Base-by-base conservation (phyloP, 2,113 vertebrate species). In the Argyrosomus japonicus region DNA sequence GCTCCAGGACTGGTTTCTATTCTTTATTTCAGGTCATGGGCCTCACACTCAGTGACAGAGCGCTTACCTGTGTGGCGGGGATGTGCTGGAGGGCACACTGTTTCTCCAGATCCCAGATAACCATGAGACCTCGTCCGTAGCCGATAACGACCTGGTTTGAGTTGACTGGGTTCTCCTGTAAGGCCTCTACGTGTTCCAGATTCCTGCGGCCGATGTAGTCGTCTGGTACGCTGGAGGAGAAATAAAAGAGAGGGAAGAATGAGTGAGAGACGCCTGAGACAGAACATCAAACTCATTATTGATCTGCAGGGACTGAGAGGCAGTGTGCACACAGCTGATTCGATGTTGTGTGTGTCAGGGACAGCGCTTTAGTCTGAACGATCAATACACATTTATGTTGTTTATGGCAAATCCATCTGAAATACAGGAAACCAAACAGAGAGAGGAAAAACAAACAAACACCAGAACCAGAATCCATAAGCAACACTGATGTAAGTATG, bases 101-200 rank as follows among this genome's bases (percentile, higher is more conserved):
- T 19, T 84, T 93, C 77, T 93, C 94, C 70, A 98, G 87, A 87
- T 99, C 97, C 98, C 98, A 99, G 79, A 98, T 90, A 23, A 98
- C 94, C 81, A 98, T 94, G 40, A 99, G 96, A 67, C 98, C 98
- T 50, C 98, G 96, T 72, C 97, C 97, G 45, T 99, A 99, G 47
- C 98, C 98, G 0, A 99, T 96, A 12, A 99, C 91, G 70, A 99
- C 94, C 81, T 96, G 97, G 75, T 90, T 90, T 51, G 96, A 94
- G 81, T 97, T 94, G 15, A 94, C 93, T 0, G 97, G 97, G 85
- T 98, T 97, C 32, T 99, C 98, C 68, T 87, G 96, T 74, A 99
- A 91, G 3, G 96, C 95, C 92, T 99, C 98, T 18, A 99, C 97
- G 72, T 97, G 94, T 76, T 99, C 98, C 68, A 99, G 95, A 8